Evolutionary conservation across 2,113 vertebrate species (phyloP), one percentile per base, ranked within the genome.

Genomic region (Vulpes vulpes): DNA sequence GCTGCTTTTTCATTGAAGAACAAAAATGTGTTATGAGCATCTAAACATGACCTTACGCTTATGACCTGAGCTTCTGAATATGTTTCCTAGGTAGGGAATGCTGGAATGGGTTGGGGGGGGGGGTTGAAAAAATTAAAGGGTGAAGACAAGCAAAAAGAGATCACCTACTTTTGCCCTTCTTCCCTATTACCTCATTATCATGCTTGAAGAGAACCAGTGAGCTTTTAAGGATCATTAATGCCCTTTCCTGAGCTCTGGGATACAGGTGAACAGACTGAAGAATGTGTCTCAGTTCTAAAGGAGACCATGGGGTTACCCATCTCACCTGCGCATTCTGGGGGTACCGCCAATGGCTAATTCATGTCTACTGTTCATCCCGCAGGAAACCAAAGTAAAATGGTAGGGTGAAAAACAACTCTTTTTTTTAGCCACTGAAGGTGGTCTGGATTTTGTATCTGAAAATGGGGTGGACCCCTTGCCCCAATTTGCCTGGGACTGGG

Each of bases 1-100:
- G 14, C 51, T 92, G 35, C 22, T 95, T 94, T 94, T 80, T 60
- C n/a, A 65, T 73, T 55, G 51, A 84, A 95, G 78, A 62, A 83
- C 43, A 83, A 93, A 87, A 85, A 35, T 10, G 1, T 71, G 4
- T 69, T 73, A 57, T 8, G 19, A 82, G 19, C 16, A 57, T 27
- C 7, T 82, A 83, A 60, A 92, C 20, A 38, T 30, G n/a, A 10
- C 20, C 14, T 95, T 88, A 32, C 12, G 43, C 7, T 51, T 78
- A 35, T 62, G 38, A 89, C 5, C 49, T 79, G 38, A 35, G 76
- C 22, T 59, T 64, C 22, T 67, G 19, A 83, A 64, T 43, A 55
- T 7, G 22, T 49, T 60, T 32, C 51, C 80, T 80, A 80, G 79
- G 27, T 25, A 60, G 49, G 38, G 49, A 85, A 74, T 25, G 23